Evolutionary conservation across 2,113 vertebrate species (phyloP), one percentile per base, ranked within the genome.

Genomic region (Campylorhamphus procurvoides): DNA sequence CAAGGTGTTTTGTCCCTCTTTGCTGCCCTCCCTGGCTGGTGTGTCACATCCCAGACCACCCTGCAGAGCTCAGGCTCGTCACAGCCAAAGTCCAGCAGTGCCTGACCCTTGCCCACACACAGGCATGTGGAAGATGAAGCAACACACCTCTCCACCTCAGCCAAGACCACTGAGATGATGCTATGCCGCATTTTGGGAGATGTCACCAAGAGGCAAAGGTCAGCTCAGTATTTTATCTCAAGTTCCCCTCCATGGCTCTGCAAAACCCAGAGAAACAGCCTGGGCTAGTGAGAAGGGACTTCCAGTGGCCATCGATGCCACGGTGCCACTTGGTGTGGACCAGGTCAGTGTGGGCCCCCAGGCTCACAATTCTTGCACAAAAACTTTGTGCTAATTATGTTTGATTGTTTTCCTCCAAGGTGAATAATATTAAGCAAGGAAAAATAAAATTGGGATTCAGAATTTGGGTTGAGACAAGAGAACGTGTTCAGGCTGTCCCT

Each of bases 51-150:
- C 74, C 62, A 33, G 72, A 44, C 19, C 8, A 2, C 62, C 37
- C 74, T 16, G 7, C 2, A 1, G 24, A 53, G 77, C 84, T 76
- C 19, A 2, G 8, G 4, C 62, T 89, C 6, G 3, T 5, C 22
- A 82, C 2, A 20, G 76, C 9, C 92, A 91, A 93, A 94, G 94
- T 90, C 94, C 96, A 64, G 47, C 50, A n/a, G 67, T 10, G 11
- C 49, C 47, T 7, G 64, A 96, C 89, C 97, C 97, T 90, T 96
- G 94, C n/a, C 60, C 90, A 2, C 7, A 23, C 74, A 29, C 2
- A 4, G 72, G 47, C 62, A 2, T 46, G 77, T 81, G 93, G 96
- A 93, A 76, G 40, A 20, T 66, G 82, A 88, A 55, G 67, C 96
- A 91, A 59, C 20, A 14, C 59, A 37, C 58, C 68, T 14, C 72